phyloP scores from a whole-genome alignment of 2,797 vertebrate genomes.

The Poeciliopsis gracilis region DNA sequence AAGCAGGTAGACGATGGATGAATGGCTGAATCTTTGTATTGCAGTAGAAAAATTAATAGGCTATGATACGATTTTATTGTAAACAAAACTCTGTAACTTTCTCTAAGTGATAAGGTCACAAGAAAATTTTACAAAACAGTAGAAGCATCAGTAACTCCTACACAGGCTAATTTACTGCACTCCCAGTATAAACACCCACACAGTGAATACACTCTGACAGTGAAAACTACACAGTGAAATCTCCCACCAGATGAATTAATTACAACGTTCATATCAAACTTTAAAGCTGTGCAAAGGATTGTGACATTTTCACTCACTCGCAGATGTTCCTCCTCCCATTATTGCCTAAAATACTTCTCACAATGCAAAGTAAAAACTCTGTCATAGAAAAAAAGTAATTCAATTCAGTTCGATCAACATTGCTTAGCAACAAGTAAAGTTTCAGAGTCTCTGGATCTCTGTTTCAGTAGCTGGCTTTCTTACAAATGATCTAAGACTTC shows the following conservation, averaged over 20 bases:
- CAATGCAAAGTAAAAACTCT: background rate
- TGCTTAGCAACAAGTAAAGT: conserved; percentile 40
- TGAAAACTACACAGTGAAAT: conserved; percentile 16
- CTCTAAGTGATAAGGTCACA: conserved; percentile 18
- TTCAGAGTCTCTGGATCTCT: background rate
- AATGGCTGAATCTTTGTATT: background rate
- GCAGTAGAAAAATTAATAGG: background rate
- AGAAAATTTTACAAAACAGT: conserved; percentile 3
- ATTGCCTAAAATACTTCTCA: conserved; percentile 5
- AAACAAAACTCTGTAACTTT: conserved; percentile 1
- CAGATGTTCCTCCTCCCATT: background rate
- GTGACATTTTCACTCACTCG: background rate
- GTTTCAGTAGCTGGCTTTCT: background rate
- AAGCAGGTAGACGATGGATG: background rate
- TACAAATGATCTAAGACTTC: background rate
- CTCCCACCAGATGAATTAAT: conserved; percentile 26
- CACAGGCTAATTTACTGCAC: conserved; percentile 24
- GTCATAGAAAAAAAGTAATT: conserved; percentile 10
- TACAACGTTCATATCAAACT: conserved; percentile 24
- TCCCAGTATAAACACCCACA: conserved; percentile 36
- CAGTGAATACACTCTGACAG: conserved; percentile 6
- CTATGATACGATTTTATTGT: too few relatives aligned
- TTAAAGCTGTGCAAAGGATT: background rate
- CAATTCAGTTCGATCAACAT: background rate
- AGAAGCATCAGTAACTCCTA: conserved; percentile 44